Percentiles rank a stretch among this genome's conserved stretches.
phyloP scores from a whole-genome alignment of 1,140 invertebrate species.

The Cephus cinctus region DNA sequence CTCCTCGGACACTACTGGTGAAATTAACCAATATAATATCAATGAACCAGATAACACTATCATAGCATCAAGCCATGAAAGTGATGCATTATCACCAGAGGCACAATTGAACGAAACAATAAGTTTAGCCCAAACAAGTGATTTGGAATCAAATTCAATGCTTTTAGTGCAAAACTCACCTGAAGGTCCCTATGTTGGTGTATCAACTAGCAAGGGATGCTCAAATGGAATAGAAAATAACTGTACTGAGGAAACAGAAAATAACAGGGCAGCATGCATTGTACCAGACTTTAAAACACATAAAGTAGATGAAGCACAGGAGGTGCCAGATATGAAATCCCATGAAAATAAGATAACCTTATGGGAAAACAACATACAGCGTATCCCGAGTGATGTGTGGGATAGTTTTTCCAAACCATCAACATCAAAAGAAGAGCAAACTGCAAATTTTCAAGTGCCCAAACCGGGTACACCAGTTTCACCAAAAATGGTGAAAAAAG shows the following conservation, averaged over 20 bases:
- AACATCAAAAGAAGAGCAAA: background rate
- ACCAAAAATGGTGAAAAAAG: constrained; percentile 56
- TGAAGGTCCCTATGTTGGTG: background rate
- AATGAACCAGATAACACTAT: constrained; percentile 1
- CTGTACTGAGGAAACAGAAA: background rate
- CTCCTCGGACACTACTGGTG: background rate
- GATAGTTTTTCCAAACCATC: background rate
- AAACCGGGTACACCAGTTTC: constrained; percentile 36
- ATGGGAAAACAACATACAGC: background rate
- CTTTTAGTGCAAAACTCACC: background rate
- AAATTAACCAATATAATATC: constrained; percentile 6
- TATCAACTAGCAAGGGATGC: background rate
- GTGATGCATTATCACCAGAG: background rate
- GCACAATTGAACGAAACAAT: too few species aligned
- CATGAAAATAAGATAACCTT: background rate
- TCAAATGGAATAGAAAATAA: background rate
- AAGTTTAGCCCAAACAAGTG: too few species aligned
- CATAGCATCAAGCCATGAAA: background rate
- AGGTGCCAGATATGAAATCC: background rate
- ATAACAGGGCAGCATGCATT: background rate
- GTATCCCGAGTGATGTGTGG: background rate
- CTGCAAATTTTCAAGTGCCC: constrained; percentile 21
- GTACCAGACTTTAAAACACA: background rate
- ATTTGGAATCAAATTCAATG: background rate
- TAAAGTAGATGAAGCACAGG: background rate